A percentile compares a stretch with the other conserved stretches of the same genome.
Conservation (phyloP, 2,888 invertebrate species). For the Drosophila atripex region DNA sequence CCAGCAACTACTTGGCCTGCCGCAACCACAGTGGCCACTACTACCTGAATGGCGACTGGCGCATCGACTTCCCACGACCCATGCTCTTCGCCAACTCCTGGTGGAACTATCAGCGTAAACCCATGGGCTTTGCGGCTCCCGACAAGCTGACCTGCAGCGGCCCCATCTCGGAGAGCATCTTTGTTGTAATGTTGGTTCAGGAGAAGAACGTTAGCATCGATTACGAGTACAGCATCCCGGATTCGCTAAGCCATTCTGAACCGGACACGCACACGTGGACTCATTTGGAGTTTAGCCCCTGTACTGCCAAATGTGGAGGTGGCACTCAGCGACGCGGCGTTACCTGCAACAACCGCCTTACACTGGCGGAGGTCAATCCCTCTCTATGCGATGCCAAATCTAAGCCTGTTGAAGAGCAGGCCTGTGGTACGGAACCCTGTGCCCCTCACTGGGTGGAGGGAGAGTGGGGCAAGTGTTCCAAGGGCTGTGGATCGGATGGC, state of each 20-base stretch:
- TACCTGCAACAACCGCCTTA: constrained; percentile 90
- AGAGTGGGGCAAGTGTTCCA: constrained; percentile 92
- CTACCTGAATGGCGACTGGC: constrained; percentile 97
- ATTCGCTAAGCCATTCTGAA: constrained; percentile 87
- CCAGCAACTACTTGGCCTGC: constrained; percentile 95
- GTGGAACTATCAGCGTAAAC: constrained; percentile 94
- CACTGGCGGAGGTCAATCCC: constrained; percentile 89
- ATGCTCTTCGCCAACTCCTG: constrained; percentile 91
- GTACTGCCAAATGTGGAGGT: constrained; percentile 95
- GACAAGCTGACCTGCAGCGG: constrained; percentile 93
- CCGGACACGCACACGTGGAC: constrained; percentile 93
- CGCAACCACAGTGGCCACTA: constrained; percentile 92
- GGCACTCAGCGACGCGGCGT: constrained; percentile 92
- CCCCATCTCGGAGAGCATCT: constrained; percentile 95
- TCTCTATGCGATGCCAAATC: constrained; percentile 91
- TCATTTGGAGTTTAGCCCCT: constrained; percentile 88
- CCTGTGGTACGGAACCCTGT: constrained; percentile 91
- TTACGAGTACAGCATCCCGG: constrained; percentile 96
- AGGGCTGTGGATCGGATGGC: constrained; percentile 91
- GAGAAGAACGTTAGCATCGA: constrained; percentile 92
- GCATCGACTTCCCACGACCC: constrained; percentile 94
- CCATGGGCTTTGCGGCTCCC: constrained; percentile 91
- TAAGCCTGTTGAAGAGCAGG: constrained; percentile 89
- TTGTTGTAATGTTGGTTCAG: constrained; percentile 92
- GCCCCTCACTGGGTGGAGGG: constrained; percentile 91